Percentiles rank a stretch among this genome's conserved stretches.
Evolutionary conservation across 92 coral and sea anemone genomes (phyloP).

Genomic region (Montipora capitata): DNA sequence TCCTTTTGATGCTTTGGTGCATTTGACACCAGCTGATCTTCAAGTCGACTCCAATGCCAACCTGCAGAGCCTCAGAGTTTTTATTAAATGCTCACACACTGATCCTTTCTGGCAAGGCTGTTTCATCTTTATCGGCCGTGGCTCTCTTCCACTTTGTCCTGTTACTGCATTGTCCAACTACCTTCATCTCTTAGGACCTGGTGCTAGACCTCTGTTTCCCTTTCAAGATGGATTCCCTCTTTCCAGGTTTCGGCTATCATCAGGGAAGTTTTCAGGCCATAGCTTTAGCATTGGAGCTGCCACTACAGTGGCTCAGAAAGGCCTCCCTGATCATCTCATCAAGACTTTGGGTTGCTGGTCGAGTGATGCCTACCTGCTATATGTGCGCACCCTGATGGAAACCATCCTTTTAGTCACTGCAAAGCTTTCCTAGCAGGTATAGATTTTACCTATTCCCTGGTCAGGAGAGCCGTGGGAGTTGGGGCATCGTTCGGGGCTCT

Average conservation of each 20-base stretch:
- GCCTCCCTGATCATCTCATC: background rate
- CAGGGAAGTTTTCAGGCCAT: constrained; percentile 17
- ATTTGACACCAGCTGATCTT: constrained; percentile 11
- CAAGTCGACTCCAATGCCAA: background rate
- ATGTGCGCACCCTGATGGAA: background rate
- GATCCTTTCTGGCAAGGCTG: constrained; percentile 47
- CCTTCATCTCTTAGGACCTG: constrained; percentile 4
- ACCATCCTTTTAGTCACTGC: background rate
- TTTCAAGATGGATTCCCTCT: background rate
- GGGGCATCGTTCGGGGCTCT: constrained; percentile 6
- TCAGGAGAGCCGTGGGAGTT: background rate
- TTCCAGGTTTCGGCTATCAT: background rate
- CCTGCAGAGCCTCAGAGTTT: constrained; percentile 14
- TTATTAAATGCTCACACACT: constrained; percentile 39
- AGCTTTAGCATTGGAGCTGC: constrained; percentile 6
- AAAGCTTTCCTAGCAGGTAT: background rate
- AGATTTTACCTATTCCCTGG: background rate
- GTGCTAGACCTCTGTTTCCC: constrained; percentile 39
- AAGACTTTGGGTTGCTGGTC: constrained; percentile 1
- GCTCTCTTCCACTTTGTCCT: constrained; percentile 21
- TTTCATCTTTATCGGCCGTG: constrained; percentile 27
- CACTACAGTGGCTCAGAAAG: background rate
- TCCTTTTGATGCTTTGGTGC: constrained; percentile 19
- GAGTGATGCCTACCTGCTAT: background rate
- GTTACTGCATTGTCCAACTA: constrained; percentile 10